A percentile compares a stretch with the other conserved stretches of the same genome.
phyloP scores from a whole-genome alignment of 23 tunicate genomes.

The Ciona savignyi region DNA sequence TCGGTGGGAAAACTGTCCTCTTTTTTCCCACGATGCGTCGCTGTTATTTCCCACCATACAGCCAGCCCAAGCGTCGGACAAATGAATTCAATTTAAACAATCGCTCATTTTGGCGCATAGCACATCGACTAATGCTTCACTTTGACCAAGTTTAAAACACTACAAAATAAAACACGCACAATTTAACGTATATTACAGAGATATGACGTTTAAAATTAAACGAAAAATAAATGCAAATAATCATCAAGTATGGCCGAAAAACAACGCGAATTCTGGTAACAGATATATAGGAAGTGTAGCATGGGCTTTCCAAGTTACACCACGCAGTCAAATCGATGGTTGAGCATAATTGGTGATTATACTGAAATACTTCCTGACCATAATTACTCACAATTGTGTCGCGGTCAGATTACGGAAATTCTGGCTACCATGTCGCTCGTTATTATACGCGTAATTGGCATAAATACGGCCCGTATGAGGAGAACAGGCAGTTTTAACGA shows the following conservation, averaged over 20 bases:
- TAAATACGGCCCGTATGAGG: background rate
- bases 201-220: no score
- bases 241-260: no score
- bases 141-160: no score
- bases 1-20: slow-evolving; percentile 69
- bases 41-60: slow-evolving; percentile 31
- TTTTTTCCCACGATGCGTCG: slow-evolving; percentile 76
- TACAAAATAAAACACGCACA: no score
- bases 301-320: no score
- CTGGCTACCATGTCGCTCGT: background rate
- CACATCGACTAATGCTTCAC: background rate
- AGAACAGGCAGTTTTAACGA: background rate
- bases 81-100: background rate
- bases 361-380: slow-evolving; percentile 6
- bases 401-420: background rate
- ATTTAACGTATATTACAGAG: no score
- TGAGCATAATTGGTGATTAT: slow-evolving; percentile 16
- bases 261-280: no score
- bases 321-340: no score
- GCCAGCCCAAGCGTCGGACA: slow-evolving; percentile 7
- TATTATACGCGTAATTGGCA: background rate
- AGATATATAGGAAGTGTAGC: no score
- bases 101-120: background rate
- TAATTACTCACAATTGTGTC: slow-evolving; percentile 1
- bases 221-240: no score